Base-by-base conservation (phyloP, 2,797 vertebrate genomes). In the Sebastes iracundus region DNA sequence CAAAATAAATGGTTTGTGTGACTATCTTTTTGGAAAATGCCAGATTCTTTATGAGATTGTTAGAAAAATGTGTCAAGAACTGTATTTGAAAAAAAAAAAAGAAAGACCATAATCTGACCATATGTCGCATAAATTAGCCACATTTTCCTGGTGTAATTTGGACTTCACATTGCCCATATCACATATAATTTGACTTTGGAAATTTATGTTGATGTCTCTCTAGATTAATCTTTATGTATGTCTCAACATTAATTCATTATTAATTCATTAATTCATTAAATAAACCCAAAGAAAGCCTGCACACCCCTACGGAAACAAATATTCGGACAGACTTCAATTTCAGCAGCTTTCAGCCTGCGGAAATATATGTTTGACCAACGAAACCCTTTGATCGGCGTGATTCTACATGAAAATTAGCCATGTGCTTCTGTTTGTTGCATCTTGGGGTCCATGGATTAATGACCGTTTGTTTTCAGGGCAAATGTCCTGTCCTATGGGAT, bases 1-100 rank as follows among this genome's bases (percentile, higher is more conserved):
- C 64, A 74, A 49, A 70, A 67, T 33, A 81, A 88, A 82, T 73
- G 35, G 20, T 55, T 67, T 77, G 28, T 74, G 81, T 35, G 28
- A 71, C 30, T 12, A 58, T 70, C 72, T 86, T 53, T 53, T 73
- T 28, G 11, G 25, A 69, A 72, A 87, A 86, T 42, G 30, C 20
- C 49, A 38, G 49, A 61, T 71, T 77, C 53, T 61, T 66, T 70
- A 76, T 25, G 63, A 62, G 18, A 49, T 52, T 72, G n/a, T 66
- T n/a, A 33, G 27, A 74, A 58, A 6, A 9, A 70, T 82, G 14
- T 52, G 60, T 80, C 28, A 58, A 35, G 35, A 58, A 30, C 30
- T 60, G 35, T 23, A 49, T 70, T 52, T 28, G 22, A 52, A 52
- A 61, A 46, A 33, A 5, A 42, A 61, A 58, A 11, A 49, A 61